Percentiles rank a stretch among this genome's conserved stretches.
Evolutionary conservation across 2,113 vertebrate species (phyloP).

Genomic region (Oryzias javanicus): DNA sequence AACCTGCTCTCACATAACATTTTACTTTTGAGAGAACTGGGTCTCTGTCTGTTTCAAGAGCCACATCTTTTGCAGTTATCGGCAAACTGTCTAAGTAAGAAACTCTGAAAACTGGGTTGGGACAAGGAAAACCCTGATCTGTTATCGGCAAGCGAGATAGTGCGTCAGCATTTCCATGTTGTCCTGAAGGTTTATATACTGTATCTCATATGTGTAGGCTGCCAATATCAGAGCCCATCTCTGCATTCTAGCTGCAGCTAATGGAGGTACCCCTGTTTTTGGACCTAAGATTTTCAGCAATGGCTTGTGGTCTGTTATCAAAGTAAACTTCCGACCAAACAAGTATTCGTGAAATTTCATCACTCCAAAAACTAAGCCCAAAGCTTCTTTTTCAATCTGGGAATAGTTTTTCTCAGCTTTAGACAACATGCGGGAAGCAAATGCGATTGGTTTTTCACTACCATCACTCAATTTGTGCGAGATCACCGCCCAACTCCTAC

Average conservation of each 20-base stretch:
- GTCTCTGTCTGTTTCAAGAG: neutral
- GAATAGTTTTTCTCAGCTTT: neutral
- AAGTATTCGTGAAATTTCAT: constrained; percentile 12
- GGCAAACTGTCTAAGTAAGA: constrained; percentile 3
- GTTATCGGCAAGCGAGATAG: neutral
- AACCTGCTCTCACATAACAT: neutral
- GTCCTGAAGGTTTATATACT: constrained; percentile 1
- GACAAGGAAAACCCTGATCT: neutral
- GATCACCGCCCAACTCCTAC: neutral
- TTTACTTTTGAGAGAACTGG: neutral
- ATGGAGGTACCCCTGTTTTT: no score
- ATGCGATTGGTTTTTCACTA: neutral
- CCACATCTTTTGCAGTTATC: neutral
- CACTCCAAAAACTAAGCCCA: constrained; percentile 8
- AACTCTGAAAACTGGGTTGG: neutral
- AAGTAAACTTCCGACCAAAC: constrained; percentile 2
- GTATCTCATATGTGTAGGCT: constrained; percentile 5
- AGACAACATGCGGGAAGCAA: neutral
- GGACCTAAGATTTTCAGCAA: constrained; percentile 4
- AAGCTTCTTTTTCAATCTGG: constrained; percentile 9
- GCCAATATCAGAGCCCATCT: constrained; percentile 9
- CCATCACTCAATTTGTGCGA: neutral
- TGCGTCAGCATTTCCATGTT: constrained; percentile 5
- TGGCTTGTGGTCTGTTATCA: constrained; percentile 13
- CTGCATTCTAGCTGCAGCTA: neutral